Conservation (phyloP, 2,113 vertebrate genomes). For the Ranitomeya imitator region DNA sequence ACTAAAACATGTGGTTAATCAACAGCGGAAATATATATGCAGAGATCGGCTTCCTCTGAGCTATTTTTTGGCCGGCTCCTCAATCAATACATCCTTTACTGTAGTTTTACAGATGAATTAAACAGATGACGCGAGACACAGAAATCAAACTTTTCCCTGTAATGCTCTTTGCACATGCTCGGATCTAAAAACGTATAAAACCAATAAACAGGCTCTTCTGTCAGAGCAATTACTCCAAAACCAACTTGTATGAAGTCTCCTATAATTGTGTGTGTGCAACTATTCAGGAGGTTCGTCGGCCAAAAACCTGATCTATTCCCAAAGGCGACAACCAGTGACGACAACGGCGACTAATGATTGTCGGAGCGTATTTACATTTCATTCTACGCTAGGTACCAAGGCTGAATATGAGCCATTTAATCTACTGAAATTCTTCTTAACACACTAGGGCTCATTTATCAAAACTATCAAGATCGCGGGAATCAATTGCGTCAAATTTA, state of each 20-base stretch:
- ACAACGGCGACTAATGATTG: not conserved
- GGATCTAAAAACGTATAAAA: not conserved
- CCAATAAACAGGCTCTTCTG: constrained; percentile 13
- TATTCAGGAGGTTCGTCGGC: not conserved
- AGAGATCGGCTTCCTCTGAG: constrained; percentile 33
- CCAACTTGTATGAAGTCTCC: not conserved
- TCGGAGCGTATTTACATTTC: too few relatives aligned
- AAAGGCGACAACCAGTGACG: not conserved
- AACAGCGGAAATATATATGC: constrained; percentile 37
- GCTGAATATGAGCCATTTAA: too few relatives aligned
- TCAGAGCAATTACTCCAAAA: not conserved
- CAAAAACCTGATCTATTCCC: not conserved
- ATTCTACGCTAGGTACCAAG: too few relatives aligned
- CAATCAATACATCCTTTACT: constrained; percentile 49
- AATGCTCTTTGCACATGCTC: constrained; percentile 13
- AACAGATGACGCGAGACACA: constrained; percentile 47
- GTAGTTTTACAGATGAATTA: constrained; percentile 49
- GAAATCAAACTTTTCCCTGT: constrained; percentile 22
- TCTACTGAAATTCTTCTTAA: too few relatives aligned
- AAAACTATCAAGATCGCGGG: too few relatives aligned
- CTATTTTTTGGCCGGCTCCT: constrained; percentile 35
- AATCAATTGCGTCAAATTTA: too few relatives aligned
- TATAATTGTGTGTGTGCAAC: not conserved
- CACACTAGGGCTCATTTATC: too few relatives aligned
- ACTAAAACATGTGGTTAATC: constrained; percentile 46